Base-by-base conservation (phyloP, 1,140 invertebrate genomes). In the Lasioglossum baleicum region DNA sequence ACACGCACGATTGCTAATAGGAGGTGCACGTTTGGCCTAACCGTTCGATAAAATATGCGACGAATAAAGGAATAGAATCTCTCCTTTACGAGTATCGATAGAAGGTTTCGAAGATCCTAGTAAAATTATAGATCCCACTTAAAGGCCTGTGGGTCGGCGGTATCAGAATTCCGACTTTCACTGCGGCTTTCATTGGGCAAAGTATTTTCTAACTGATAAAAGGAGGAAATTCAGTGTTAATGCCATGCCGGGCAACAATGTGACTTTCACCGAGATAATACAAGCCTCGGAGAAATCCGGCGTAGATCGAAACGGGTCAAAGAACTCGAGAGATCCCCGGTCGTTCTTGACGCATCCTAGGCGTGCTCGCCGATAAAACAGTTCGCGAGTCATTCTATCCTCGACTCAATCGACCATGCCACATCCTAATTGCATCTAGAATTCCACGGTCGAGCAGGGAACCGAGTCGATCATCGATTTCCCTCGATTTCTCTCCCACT, bases 191-290 rank as follows among this genome's bases (percentile, higher is more conserved):
- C 75, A 7, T 63, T 17, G 53, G 15, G 6, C 2, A 15, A 51
- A 42, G 7, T 53, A 68, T 74, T 75, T 68, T 68, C 31, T 26
- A 7, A 17, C 8, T 60, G 77, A 68, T 67, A 61, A 67, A 80
- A 11, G n/a, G 31, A 58, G 69, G 58, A 76, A 67, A 53, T 68
- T 65, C 35, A 15, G 63, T 75, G 65, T 75, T 77, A 48, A 72
- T 51, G 13, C 42, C 7, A 51, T 67, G 68, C 65, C 35, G 48
- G 42, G n/a, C 42, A 64, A 74, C 26, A 70, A 68, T 65, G 70
- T 79, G 61, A 80, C 84, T 83, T 85, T 83, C 72, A 86, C 78
- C 44, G 44, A 78, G 79, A 83, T 80, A 77, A 80, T 51, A 44
- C 65, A 66, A 48, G 35, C 48, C 17, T 15, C 76, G 53, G 65